Conservation (phyloP, 2,113 vertebrate species). For the Gyps fulvus region DNA sequence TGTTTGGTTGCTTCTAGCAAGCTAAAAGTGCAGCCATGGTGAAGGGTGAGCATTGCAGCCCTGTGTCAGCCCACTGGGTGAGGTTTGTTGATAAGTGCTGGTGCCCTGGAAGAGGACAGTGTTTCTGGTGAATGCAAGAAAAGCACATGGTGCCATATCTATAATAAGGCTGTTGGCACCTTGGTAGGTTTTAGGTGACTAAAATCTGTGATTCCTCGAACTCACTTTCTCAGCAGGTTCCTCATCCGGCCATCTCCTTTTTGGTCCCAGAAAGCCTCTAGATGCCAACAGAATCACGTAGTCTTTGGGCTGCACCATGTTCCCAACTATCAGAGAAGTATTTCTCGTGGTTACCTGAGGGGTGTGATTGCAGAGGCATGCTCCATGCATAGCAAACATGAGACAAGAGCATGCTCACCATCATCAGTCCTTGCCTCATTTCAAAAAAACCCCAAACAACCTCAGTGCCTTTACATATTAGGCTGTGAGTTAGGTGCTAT, state of each 20-base stretch:
- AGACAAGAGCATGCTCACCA: not conserved
- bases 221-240: not conserved
- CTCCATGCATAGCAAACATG: not conserved
- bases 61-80: not conserved
- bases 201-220: not conserved
- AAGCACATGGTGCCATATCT: not conserved
- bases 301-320: not conserved
- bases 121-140: not conserved
- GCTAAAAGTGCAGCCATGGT: not conserved
- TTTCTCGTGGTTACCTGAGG: not conserved
- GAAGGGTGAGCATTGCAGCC: accelerated
- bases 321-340: not conserved
- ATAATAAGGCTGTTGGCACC: not conserved
- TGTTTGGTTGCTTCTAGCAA: not conserved
- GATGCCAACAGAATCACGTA: not conserved
- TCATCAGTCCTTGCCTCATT: not conserved
- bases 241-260: not conserved
- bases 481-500: not conserved
- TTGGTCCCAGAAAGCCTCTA: not conserved
- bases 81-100: not conserved
- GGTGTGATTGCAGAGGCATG: not conserved
- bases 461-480: not conserved
- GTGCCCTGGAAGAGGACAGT: not conserved
- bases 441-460: not conserved
- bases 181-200: not conserved